These are phyloP conservation scores for roundworm (Caenorhabditis elegans) DNA, from an alignment of 1,140 invertebrate species.

Conservation along the genomic window WBcel235 BX284605.5:10917501-10918000, in stretches of 20 bases:
- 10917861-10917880: too few species aligned
- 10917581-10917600: background rate
- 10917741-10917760: background rate
- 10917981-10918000: too few species aligned
- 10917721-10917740: background rate
- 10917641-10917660: background rate
- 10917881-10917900: too few species aligned
- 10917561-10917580: slow-evolving; percentile 1
- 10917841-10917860: too few species aligned
- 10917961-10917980: background rate
- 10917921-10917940: background rate
- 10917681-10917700: background rate
- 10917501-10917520: too few species aligned
- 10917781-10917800: background rate
- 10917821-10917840: too few species aligned
- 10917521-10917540: background rate
- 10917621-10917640: background rate
- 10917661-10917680: background rate
- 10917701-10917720: too few species aligned
- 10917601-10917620: background rate
- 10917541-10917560: slow-evolving; percentile 19
- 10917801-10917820: background rate
- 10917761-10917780: slow-evolving; percentile 5
- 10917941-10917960: background rate
- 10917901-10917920: too few species aligned